A percentile compares a stretch with the other conserved stretches of the same genome.
Evolutionary conservation across 2,797 vertebrate species (phyloP).

Genomic region (Picus viridis): DNA sequence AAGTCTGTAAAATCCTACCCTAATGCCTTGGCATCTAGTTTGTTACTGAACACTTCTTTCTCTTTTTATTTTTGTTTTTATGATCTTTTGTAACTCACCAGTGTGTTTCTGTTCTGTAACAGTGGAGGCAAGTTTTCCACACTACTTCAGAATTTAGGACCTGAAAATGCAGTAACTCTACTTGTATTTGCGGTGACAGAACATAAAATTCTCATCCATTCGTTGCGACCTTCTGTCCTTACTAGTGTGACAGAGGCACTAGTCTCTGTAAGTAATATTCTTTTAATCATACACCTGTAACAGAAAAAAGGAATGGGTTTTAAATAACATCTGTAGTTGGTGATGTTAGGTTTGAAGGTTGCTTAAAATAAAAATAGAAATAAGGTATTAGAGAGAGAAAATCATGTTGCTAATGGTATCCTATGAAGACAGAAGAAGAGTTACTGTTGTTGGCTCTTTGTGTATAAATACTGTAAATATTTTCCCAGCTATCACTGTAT

Average conservation of each 20-base stretch:
- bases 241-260: slow-evolving; percentile 98
- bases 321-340: background rate
- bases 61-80: background rate
- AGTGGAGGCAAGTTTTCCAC: slow-evolving; percentile 96
- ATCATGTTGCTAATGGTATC: background rate
- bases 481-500: background rate
- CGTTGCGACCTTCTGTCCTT: slow-evolving; percentile 93
- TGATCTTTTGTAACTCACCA: background rate
- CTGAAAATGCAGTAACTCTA: slow-evolving; percentile 93
- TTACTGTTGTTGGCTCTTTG: background rate
- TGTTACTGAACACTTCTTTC: background rate
- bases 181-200: slow-evolving; percentile 97
- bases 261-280: slow-evolving; percentile 89
- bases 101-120: slow-evolving; percentile 27
- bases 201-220: slow-evolving; percentile 99
- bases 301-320: background rate
- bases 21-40: background rate
- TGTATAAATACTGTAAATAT: background rate
- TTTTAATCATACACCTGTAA: background rate
- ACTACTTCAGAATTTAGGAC: slow-evolving; percentile 95
- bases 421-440: background rate
- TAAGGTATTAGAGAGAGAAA: background rate
- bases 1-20: background rate
- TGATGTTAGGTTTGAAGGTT: background rate
- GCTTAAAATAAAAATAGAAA: background rate